Percentiles rank a stretch among this genome's conserved stretches.
Evolutionary conservation across 2,113 vertebrate species (phyloP).

Genomic region (Ailurus styani): DNA sequence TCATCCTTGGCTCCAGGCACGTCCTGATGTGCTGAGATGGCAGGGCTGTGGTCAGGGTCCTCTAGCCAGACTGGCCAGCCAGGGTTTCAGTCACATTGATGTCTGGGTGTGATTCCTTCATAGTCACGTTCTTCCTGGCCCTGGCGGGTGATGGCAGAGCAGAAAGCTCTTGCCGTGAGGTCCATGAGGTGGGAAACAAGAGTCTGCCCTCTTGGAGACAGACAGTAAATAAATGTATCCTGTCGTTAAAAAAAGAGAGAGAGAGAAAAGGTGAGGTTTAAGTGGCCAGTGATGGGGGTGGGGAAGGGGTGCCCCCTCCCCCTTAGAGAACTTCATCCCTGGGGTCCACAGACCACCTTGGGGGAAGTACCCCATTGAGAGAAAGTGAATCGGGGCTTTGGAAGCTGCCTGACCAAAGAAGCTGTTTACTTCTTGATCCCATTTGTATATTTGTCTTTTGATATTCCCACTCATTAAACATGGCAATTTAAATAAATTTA

Average conservation of each 20-base stretch:
- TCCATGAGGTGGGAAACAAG: neutral
- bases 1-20: neutral
- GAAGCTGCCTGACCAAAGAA: neutral
- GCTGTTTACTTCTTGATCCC: neutral
- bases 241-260: neutral
- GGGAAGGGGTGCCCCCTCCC: too few relatives aligned
- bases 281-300: too few relatives aligned
- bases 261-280: neutral
- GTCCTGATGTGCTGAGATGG: neutral
- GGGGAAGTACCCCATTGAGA: neutral
- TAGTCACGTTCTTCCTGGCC: neutral
- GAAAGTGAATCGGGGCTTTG: fast-evolving
- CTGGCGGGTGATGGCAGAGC: fast-evolving
- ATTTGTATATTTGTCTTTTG: neutral
- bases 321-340: fast-evolving
- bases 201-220: neutral
- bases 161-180: neutral
- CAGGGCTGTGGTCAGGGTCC: fast-evolving
- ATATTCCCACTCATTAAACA: neutral
- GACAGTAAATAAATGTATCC: neutral
- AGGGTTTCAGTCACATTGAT: neutral
- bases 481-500: neutral
- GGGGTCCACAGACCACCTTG: fast-evolving
- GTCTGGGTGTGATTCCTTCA: neutral
- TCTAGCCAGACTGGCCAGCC: neutral